A percentile compares a stretch with the other conserved stretches of the same genome.
Conservation (phyloP, 2,113 vertebrate species). For the Alces alces region DNA sequence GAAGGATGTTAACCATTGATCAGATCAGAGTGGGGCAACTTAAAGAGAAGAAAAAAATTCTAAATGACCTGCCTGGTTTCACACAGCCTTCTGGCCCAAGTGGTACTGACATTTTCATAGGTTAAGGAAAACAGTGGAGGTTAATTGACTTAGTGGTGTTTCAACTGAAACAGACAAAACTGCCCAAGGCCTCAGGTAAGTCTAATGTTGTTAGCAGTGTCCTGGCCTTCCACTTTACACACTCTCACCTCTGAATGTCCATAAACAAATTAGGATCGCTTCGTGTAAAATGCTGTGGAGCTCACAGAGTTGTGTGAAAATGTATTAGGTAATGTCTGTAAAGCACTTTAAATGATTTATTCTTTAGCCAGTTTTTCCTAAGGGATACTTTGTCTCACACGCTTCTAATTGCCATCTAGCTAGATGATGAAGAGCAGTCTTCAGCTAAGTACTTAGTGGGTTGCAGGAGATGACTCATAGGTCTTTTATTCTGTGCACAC, state of each 20-base stretch:
- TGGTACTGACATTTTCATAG: conserved; percentile 59
- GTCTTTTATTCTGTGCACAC: conserved; percentile 2
- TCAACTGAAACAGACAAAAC: neutral
- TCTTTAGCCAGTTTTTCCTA: conserved; percentile 55
- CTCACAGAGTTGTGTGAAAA: conserved; percentile 49
- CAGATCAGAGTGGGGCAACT: neutral
- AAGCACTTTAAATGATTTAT: conserved; percentile 56
- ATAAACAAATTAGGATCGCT: conserved; percentile 61
- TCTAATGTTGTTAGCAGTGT: conserved; percentile 40
- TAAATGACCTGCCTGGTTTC: conserved; percentile 34
- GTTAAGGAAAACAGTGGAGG: conserved; percentile 47
- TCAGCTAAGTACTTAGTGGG: conserved; percentile 47
- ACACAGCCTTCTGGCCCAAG: neutral
- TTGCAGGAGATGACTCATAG: conserved; percentile 43
- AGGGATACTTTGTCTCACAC: conserved; percentile 48
- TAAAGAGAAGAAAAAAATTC: conserved; percentile 6
- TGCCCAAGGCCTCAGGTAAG: conserved; percentile 33
- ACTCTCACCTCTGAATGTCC: neutral
- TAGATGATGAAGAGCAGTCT: conserved; percentile 44
- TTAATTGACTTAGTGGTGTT: conserved; percentile 64
- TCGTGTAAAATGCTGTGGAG: neutral
- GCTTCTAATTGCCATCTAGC: conserved; percentile 55
- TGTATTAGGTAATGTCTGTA: conserved; percentile 39
- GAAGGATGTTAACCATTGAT: conserved; percentile 24
- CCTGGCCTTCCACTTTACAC: neutral